These are phyloP conservation scores for Zele albiditarsus DNA, from an alignment of 2,888 invertebrate species.

Conservation along the genomic window DNA sequence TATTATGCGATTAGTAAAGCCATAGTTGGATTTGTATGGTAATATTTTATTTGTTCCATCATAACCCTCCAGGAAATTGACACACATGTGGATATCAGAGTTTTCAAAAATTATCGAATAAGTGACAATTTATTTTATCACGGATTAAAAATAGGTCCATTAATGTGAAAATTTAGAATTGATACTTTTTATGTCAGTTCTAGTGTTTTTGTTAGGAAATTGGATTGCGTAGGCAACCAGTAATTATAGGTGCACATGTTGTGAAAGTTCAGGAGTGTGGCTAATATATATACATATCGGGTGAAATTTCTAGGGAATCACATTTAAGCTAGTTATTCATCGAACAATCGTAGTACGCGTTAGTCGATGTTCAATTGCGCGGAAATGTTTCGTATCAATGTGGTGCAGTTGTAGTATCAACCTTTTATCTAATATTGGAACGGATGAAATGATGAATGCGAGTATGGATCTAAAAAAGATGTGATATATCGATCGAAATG, in stretches of 20 bases:
- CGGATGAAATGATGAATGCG: not conserved
- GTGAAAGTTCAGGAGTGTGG: not conserved
- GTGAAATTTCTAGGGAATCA: not conserved
- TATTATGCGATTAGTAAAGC: slow-evolving; percentile 69
- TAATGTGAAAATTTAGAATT: not conserved
- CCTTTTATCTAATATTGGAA: not conserved
- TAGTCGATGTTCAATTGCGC: not conserved
- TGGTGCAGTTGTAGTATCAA: not conserved
- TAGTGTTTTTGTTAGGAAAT: not conserved
- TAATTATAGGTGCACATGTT: not conserved
- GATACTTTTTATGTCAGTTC: not conserved
- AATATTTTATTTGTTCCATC: slow-evolving; percentile 39
- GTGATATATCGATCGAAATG: no score
- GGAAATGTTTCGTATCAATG: not conserved
- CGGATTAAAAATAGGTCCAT: no score
- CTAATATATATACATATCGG: not conserved
- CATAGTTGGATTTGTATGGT: slow-evolving; percentile 51
- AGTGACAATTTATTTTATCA: no score
- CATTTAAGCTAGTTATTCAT: not conserved
- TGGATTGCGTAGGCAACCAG: not conserved
- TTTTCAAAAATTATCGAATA: no score
- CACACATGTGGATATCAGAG: no score
- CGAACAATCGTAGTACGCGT: not conserved
- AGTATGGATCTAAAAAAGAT: not conserved
- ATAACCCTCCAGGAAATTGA: no score